Evolutionary conservation across 2,797 vertebrate genomes (phyloP), one percentile per base, ranked within the genome.

Genomic region (Spea hammondii): DNA sequence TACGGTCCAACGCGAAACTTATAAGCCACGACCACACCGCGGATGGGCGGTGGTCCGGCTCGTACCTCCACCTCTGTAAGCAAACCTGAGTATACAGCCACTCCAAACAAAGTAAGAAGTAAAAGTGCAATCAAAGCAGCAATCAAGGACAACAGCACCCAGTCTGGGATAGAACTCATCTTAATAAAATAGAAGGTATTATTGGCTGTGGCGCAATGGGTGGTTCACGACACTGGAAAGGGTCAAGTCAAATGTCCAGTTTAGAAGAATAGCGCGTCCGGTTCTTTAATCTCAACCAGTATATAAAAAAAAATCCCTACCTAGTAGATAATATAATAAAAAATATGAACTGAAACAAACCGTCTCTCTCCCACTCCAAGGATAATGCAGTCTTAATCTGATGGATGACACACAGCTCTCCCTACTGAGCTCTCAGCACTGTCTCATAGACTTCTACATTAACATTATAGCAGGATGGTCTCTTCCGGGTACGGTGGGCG

Each of bases 1-100:
- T 96, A 96, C 0, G 95, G 88, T 67, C 95, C 96, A 79, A 92
- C 81, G 60, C 90, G 90, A 86, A 95, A 96, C 83, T 96, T 98
- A 88, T 98, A 98, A 78, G 93, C 96, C 84, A 97, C 70, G 0
- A 94, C 98, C 60, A 97, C 88, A 78, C 88, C 97, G 85, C 90
- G 90, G 0, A 97, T 84, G 5, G 95, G 94, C 0, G 96, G 92
- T 12, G 90, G 92, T 51, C 96, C 96, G 0, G 95, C 95, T 12
- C 91, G 88, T 81, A 98, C 90, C 7, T 86, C 86, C 53, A 99
- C 92, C 75, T 93, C 86, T 0, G 93, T 86, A 62, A 94, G 87
- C 49, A 97, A 88, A 67, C 95, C 95, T 4, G 95, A 95, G 88
- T 96, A 96, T 77, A 94, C 83, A 0, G 90, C 85, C 1, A 93